Conservation (phyloP, 2,797 vertebrate species). For the Pelodytes ibericus region DNA sequence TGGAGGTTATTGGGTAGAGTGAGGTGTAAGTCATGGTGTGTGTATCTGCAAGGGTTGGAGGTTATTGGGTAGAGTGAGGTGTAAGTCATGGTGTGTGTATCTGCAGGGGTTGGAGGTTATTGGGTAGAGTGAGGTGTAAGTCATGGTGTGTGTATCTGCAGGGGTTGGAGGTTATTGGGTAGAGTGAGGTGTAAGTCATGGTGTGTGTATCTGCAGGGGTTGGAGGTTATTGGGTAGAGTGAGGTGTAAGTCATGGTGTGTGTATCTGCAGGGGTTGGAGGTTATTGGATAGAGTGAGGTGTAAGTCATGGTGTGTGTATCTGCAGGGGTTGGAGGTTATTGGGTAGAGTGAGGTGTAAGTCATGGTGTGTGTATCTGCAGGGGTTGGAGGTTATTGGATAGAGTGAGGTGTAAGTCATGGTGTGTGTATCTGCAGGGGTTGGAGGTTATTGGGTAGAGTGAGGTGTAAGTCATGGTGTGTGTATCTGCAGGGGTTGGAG, state of each 20-base stretch:
- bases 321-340: conserved; percentile 82
- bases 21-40: conserved; percentile 71
- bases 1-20: conserved; percentile 86
- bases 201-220: conserved; percentile 70
- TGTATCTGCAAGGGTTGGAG: conserved; percentile 78
- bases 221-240: conserved; percentile 86
- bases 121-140: conserved; percentile 86
- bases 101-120: conserved; percentile 82
- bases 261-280: conserved; percentile 78
- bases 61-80: conserved; percentile 84
- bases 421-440: conserved; percentile 70
- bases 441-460: conserved; percentile 86
- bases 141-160: conserved; percentile 51
- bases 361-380: conserved; percentile 51
- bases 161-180: conserved; percentile 85
- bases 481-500: conserved; percentile 78
- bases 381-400: conserved; percentile 85
- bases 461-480: conserved; percentile 71
- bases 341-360: conserved; percentile 86
- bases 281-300: conserved; percentile 84
- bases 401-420: conserved; percentile 79
- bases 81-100: conserved; percentile 61
- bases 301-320: conserved; percentile 61
- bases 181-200: conserved; percentile 79
- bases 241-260: conserved; percentile 71